Base-by-base conservation (phyloP, 2,113 vertebrate species). In the Myanophis thanlyinensis region DNA sequence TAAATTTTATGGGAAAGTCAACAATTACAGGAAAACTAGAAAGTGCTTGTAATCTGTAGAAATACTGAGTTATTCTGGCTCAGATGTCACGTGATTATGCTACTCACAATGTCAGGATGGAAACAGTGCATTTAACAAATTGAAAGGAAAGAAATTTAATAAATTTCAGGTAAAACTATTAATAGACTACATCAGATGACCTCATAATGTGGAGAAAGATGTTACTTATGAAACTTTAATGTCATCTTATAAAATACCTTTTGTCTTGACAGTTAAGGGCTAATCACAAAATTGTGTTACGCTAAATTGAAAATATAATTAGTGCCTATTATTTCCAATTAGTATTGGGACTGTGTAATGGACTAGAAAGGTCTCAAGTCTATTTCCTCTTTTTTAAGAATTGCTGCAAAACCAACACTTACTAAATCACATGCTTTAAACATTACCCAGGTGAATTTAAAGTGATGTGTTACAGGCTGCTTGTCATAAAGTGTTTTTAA, bases 321-420 rank as follows among this genome's bases (percentile, higher is more conserved):
- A 90, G 59, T 46, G 80, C n/a, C 80, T 86, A 90, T 59, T 47
- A n/a, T 86, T 25, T 86, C 80, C 62, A 85, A 90, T 93, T 59
- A 91, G 0, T 0, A 95, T 87, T 40, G 5, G 11, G 46, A 96
- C 92, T 49, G 49, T 80, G 1, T 93, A 86, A 92, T 62, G 4
- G 46, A 90, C 93, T 87, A 93, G 86, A 88, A 25, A 35, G 62
- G 88, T 92, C 90, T 35, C 59, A 84, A 1, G 35, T 51, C 35
- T 91, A 48, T 5, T 95, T 47, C 93, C 95, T 90, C 93, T n/a
- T 56, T 56, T 59, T 62, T 53, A 44, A 91, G 51, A 52, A 15
- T 89, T 96, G 73, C 94, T 97, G 88, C 95, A 94, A 96, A 94
- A 88, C 59, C 96, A 52, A 91, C 93, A 93, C 96, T 97, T 97